Evolutionary conservation across 2,888 invertebrate species (phyloP).

Genomic region (Eupithecia abbreviata): DNA sequence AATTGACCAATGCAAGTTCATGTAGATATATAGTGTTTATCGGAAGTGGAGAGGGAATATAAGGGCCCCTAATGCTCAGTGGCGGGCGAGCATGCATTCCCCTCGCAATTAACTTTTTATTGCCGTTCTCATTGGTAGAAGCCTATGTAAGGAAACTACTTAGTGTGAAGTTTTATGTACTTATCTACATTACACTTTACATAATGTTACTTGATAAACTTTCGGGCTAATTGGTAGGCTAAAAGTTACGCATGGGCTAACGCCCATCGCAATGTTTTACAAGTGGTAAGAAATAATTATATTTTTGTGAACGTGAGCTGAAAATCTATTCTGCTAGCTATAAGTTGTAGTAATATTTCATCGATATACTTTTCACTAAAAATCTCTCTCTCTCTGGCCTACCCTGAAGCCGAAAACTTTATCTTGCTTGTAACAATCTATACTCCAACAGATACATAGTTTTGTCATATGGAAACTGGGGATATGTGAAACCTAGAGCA

Average conservation of each 20-base stretch:
- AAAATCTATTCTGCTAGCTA: not conserved
- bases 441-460: not conserved
- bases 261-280: not conserved
- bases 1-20: constrained; percentile 13
- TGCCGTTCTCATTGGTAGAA: constrained; percentile 66
- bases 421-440: not conserved
- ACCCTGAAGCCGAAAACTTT: not conserved
- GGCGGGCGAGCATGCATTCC: constrained; percentile 79
- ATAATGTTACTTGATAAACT: not conserved
- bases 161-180: constrained; percentile 1
- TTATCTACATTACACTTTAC: not conserved
- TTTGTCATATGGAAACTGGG: too few species aligned
- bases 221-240: not conserved
- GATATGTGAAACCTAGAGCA: too few species aligned
- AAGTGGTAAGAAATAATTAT: not conserved
- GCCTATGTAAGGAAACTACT: constrained; percentile 26
- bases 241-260: not conserved
- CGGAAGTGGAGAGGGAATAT: constrained; percentile 41
- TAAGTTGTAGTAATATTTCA: not conserved
- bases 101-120: constrained; percentile 78
- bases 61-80: constrained; percentile 78
- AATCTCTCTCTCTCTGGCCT: not conserved
- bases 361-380: not conserved
- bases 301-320: not conserved
- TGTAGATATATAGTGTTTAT: constrained; percentile 11